Evolutionary conservation across 2,888 invertebrate genomes (phyloP), one percentile per base, ranked within the genome.

Genomic region (Lacanobia oleracea): DNA sequence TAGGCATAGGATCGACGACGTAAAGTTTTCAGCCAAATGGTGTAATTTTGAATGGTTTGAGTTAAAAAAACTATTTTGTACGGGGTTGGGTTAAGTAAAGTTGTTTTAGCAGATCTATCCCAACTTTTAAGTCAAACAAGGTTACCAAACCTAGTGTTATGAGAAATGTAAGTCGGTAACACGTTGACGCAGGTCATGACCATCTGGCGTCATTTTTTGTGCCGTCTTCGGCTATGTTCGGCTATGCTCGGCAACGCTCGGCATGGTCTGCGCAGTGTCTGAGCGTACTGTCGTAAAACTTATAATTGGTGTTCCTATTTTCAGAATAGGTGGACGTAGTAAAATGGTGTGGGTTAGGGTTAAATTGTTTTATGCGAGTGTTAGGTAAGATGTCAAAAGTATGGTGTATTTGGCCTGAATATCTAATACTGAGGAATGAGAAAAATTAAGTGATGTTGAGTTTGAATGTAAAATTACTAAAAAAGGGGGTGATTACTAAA

Each of bases 131-230:
- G 1, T 7, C 0, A 1, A 77, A 21, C 66, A 45, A 85, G 81
- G 85, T 62, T 6, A 77, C 78, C 54, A 62, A 37, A 69, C 37
- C 68, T 68, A 67, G 61, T 83, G 83, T 89, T 89, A 88, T 86
- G 88, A 88, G 86, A 82, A 86, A 85, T 88, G 86, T 75, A 77
- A 81, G 76, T 76, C 65, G 63, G 74, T 78, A 78, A 78, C 75
- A 86, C 88, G 89, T 93, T 93, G 92, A 88, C 90, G 93, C 91
- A 93, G 93, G 93, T 93, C 93, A 91, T 85, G 90, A 87, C 86
- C 94, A 94, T 93, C 93, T 94, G 93, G 92, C 86, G 87, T 69
- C 75, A 85, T 72, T 85, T 87, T 87, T 86, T 86, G 60, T 82
- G 61, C 62, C 54, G 60, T 51, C 67, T 56, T 72, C 63, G 77